Conservation (phyloP, 1,140 invertebrate species). For the Lordiphosa collinella region DNA sequence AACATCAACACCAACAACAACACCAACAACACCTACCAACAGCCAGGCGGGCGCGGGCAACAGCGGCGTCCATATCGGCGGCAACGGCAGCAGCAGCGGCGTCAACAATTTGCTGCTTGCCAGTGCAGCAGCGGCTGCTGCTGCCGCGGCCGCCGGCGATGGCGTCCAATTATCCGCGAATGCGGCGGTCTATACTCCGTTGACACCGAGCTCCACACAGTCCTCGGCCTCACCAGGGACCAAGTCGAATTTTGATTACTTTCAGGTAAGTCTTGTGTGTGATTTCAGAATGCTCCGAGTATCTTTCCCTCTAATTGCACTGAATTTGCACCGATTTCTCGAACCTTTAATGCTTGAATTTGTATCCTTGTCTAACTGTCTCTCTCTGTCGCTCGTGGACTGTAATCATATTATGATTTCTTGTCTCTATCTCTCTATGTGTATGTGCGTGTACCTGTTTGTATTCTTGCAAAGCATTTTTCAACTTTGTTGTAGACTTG, state of each 20-base stretch:
- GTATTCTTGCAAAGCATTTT: slow-evolving; percentile 11
- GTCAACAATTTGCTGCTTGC: slow-evolving; percentile 61
- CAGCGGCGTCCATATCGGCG: slow-evolving; percentile 31
- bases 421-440: slow-evolving; percentile 19
- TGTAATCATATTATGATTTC: slow-evolving; percentile 37
- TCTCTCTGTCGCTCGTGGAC: slow-evolving; percentile 24
- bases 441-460: slow-evolving; percentile 11
- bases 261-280: slow-evolving; percentile 62
- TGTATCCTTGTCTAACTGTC: slow-evolving; percentile 21
- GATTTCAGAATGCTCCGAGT: slow-evolving; percentile 11
- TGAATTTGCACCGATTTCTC: slow-evolving; percentile 59
- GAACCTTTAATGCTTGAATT: slow-evolving; percentile 50
- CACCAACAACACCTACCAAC: slow-evolving; percentile 17
- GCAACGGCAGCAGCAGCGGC: slow-evolving; percentile 60
- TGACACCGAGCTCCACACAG: slow-evolving; percentile 75
- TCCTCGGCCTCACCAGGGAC: slow-evolving; percentile 75
- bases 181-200: slow-evolving; percentile 57
- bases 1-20: slow-evolving; percentile 21
- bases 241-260: slow-evolving; percentile 74
- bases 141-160: slow-evolving; percentile 52
- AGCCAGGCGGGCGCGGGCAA: slow-evolving; percentile 25
- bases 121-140: slow-evolving; percentile 47
- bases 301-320: slow-evolving; percentile 53
- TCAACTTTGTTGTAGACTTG: neutral
- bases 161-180: slow-evolving; percentile 52